Base-by-base conservation (phyloP, 2,888 invertebrate species). In the Hypselothyrea guttata region DNA sequence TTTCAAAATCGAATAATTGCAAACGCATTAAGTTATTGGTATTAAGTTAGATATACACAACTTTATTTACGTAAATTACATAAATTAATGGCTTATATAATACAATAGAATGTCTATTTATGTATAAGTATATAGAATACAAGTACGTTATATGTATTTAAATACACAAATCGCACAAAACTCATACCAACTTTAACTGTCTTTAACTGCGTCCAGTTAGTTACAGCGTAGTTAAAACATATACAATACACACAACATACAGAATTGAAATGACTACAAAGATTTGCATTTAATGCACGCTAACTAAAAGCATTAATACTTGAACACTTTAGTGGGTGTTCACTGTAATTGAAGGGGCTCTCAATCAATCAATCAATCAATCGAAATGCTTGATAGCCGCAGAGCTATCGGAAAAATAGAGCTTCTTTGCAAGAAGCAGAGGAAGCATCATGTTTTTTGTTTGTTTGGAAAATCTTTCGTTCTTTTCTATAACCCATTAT, bases 281-380 rank as follows among this genome's bases (percentile, higher is more conserved):
- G 41, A 37, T 51, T 72, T 83, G 86, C 87, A 87, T 86, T 86
- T 71, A 77, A 86, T 87, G 87, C 87, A 69, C 54, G 71, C 71
- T 60, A 81, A 81, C 78, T 73, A 76, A 75, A 72, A 71, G 38
- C 59, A 71, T 70, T 72, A 77, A 75, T 75, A 78, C 75, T 71
- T 81, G 66, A 61, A 47, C 51, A 60, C 37, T 56, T 37, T 45
- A 42, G 52, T 41, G 51, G 46, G 53, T 57, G 28, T 41, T 5
- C 22, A 22, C 22, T 65, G 65, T 63, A 58, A 27, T 66, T 54
- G 48, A 44, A 46, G 48, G 45, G 18, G 28, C 46, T 28, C 46
- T n/a, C n/a, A 22, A 4, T 22, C 3, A 4, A 2, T 22, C 5
- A 22, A 22, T 22, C 22, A 41, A 31, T 42, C 8, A 45, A 47